Evolutionary conservation across 2,113 vertebrate genomes (phyloP).

Genomic region (Calidris pugnax): DNA sequence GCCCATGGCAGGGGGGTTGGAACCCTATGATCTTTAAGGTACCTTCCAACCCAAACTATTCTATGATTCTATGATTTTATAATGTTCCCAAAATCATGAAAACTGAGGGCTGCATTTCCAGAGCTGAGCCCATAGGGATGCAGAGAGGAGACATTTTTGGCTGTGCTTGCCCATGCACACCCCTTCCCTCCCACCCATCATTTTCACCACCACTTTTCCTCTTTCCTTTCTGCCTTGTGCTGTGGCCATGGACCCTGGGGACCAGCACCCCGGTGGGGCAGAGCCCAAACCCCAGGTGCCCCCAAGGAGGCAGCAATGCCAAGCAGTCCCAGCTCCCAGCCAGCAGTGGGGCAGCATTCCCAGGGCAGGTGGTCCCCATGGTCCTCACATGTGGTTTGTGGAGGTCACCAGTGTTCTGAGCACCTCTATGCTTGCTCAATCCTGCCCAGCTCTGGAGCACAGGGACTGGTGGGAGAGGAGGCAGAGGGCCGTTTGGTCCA

Average conservation of each 20-base stretch:
- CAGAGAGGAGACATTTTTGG: not conserved
- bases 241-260: not conserved
- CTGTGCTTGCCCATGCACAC: not conserved
- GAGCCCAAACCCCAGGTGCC: not conserved
- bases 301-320: fast-evolving
- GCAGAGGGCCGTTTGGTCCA: not conserved
- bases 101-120: not conserved
- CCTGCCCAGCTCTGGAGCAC: not conserved
- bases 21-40: too few relatives aligned
- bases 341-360: fast-evolving
- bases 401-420: not conserved
- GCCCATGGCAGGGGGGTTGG: too few relatives aligned
- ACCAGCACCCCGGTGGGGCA: not conserved
- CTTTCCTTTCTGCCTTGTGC: not conserved
- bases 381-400: fast-evolving
- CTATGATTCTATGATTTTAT: too few relatives aligned
- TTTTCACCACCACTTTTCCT: not conserved
- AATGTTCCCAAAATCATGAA: not conserved
- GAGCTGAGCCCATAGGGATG: not conserved
- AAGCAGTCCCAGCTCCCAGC: fast-evolving
- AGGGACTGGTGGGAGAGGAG: not conserved
- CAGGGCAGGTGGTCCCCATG: fast-evolving
- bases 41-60: too few relatives aligned
- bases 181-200: fast-evolving
- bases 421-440: not conserved